phyloP scores from a whole-genome alignment of 2,888 invertebrate species.

The Andrena marginata region DNA sequence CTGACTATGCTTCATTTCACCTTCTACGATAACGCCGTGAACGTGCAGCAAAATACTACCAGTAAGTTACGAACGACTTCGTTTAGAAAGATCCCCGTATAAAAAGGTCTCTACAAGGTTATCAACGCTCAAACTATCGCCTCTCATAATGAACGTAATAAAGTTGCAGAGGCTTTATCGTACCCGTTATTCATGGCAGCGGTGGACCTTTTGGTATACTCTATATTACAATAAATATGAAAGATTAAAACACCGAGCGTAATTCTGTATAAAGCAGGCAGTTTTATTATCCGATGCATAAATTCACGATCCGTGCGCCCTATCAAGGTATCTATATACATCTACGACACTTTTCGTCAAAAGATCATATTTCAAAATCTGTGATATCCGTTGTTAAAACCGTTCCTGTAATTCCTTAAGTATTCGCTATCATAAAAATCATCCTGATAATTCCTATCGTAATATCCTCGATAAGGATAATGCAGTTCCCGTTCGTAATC shows the following conservation, averaged over 20 bases:
- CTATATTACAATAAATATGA: constrained; percentile 66
- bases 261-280: not conserved
- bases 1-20: constrained; percentile 79
- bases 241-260: constrained; percentile 6
- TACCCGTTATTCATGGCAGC: constrained; percentile 76
- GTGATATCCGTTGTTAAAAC: constrained; percentile 36
- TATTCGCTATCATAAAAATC: constrained; percentile 55
- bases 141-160: constrained; percentile 13
- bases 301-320: not conserved
- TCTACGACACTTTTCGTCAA: not conserved
- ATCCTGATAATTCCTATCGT: constrained; percentile 52
- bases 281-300: constrained; percentile 16
- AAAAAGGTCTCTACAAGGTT: constrained; percentile 1
- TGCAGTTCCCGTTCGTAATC: constrained; percentile 51
- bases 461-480: constrained; percentile 61
- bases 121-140: constrained; percentile 5
- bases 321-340: not conserved
- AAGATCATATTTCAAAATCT: constrained; percentile 14
- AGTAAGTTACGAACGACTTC: constrained; percentile 70
- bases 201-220: constrained; percentile 77
- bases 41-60: constrained; percentile 66
- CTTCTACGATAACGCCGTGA: constrained; percentile 74
- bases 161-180: constrained; percentile 66
- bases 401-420: constrained; percentile 52
- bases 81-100: not conserved